Base-by-base conservation (phyloP, 2,113 vertebrate species). In the Corvus hawaiiensis region DNA sequence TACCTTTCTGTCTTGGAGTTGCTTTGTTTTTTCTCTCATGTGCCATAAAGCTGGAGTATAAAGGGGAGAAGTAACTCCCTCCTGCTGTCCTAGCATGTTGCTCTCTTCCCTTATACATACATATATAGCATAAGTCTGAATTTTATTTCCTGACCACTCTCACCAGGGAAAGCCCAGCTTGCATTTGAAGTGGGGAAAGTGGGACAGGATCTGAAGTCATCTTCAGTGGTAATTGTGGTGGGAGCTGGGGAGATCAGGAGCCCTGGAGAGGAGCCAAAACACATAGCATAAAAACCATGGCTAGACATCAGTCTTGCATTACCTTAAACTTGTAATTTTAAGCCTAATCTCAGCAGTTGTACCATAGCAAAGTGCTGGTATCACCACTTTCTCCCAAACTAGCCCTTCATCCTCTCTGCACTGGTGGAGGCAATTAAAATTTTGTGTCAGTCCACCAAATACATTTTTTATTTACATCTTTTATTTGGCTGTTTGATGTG, bases 121-220 rank as follows among this genome's bases (percentile, higher is more conserved):
- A 61, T 85, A 35, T 83, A 55, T 33, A 77, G 46, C n/a, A 19
- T 55, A 82, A 16, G 23, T 64, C 69, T 68, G 55, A 72, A 62
- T 87, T 93, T 89, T 93, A 62, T 91, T 92, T 96, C 87, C 78
- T 85, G 67, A 69, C 69, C 77, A 27, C 13, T 35, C 71, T 91
- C 49, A 54, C 37, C 46, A 73, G 91, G 63, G 87, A 79, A 79
- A 82, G 81, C 87, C 69, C 58, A 69, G 54, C 43, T 55, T 61
- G 30, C 13, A 11, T 75, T 64, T 82, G n/a, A 82, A 75, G 37
- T 68, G 58, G 77, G 66, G 28, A 87, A 94, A 95, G 58, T 76
- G 87, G 81, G 61, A 43, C 77, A 71, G 80, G 74, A 86, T 93
- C 51, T 12, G 9, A 84, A 84, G 80, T 67, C 0, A 2, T 68